Conservation (phyloP, 1,140 invertebrate species). For the Drosophila mojavensis region DNA sequence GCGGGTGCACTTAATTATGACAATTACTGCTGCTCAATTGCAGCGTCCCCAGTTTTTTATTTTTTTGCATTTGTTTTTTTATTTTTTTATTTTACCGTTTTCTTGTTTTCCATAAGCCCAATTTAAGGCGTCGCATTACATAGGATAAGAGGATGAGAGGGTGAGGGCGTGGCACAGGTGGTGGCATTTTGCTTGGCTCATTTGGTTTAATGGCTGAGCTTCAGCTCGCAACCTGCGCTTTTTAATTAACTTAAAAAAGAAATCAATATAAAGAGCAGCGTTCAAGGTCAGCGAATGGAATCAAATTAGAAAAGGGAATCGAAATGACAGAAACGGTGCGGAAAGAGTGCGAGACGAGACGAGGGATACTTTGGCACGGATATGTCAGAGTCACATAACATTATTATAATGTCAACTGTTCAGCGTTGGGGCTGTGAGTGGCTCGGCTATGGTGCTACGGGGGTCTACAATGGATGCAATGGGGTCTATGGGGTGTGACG, state of each 20-base stretch:
- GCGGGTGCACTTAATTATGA: constrained; percentile 51
- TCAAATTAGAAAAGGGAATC: background rate
- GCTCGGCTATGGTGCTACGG: background rate
- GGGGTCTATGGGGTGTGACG: constrained; percentile 16
- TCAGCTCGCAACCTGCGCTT: constrained; percentile 46
- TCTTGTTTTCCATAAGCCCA: constrained; percentile 17
- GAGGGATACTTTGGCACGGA: constrained; percentile 6
- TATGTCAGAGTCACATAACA: constrained; percentile 51
- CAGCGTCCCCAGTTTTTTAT: constrained; percentile 18
- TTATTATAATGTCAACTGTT: constrained; percentile 66
- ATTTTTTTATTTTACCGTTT: too few species aligned
- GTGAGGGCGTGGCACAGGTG: background rate
- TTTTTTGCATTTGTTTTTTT: too few species aligned
- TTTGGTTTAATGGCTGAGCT: constrained; percentile 42
- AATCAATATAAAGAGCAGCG: constrained; percentile 64
- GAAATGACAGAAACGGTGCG: background rate
- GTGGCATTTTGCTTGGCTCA: constrained; percentile 26
- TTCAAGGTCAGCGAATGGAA: constrained; percentile 52
- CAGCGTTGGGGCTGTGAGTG: background rate
- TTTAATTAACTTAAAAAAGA: constrained; percentile 75
- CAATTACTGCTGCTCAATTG: constrained; percentile 56
- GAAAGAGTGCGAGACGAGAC: background rate
- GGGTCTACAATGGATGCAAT: background rate
- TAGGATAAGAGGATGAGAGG: background rate
- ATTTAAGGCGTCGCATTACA: constrained; percentile 18